Evolutionary conservation across 2,113 vertebrate species (phyloP), one percentile per base, ranked within the genome.

Genomic region (Scalopus aquaticus): DNA sequence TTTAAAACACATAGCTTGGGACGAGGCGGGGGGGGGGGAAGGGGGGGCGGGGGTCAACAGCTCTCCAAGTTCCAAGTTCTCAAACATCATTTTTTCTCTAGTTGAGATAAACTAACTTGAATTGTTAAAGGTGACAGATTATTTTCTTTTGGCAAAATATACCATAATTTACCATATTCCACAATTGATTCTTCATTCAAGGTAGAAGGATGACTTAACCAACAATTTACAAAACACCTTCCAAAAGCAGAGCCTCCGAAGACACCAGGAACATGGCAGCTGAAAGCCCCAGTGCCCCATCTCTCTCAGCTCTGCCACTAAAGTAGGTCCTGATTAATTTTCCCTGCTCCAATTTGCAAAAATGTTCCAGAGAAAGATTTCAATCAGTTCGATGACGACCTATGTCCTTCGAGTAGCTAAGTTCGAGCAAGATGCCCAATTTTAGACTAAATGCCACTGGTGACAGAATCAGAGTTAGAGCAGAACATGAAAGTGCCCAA

Each of bases 101-200:
- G 62, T 32, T 91, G 56, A 87, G 35, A 83, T 84, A 56, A 80
- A 73, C 46, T 89, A 88, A 8, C 69, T 60, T 93, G 9, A 78
- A 15, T 20, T 62, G 1, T 86, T 86, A 82, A 82, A 91, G 70
- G 30, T 77, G 30, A 28, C 3, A 62, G 2, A 46, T 17, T 3
- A 56, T 42, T 88, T 19, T 65, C 9, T 92, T 90, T 80, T 88
- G 35, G 39, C 70, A 81, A 92, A 92, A 81, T 84, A 54, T 11
- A 81, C 6, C 24, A 58, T 35, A 69, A 81, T 86, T 94, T 77
- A 60, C 46, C 16, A 56, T 56, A 56, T 56, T 7, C 62, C 32
- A 69, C 11, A 19, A 70, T 86, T 79, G 35, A 64, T 82, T 80
- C 88, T 70, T 91, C 69, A 39, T 46, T 60, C 35, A 60, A 81